A percentile compares a stretch with the other conserved stretches of the same genome.
Conservation (phyloP, 2,797 vertebrate genomes). For the Chelon auratus region DNA sequence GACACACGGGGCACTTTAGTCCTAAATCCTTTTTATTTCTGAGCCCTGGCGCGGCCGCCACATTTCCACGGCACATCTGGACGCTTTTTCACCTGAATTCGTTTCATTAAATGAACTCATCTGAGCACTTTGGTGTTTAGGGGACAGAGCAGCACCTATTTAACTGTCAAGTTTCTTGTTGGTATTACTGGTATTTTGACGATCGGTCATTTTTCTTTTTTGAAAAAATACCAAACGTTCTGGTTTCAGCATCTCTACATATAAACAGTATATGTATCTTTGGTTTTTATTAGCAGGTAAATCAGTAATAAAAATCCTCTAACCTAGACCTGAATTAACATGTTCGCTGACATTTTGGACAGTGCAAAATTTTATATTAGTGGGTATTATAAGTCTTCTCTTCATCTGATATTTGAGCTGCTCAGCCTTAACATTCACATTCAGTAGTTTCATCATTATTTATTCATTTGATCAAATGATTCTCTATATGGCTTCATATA, state of each 20-base stretch:
- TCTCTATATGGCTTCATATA: constrained; percentile 77
- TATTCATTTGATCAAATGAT: constrained; percentile 63
- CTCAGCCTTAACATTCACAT: constrained; percentile 58
- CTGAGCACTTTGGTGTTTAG: constrained; percentile 19
- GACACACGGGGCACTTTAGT: constrained; percentile 21
- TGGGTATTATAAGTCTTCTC: constrained; percentile 17
- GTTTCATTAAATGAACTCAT: not conserved
- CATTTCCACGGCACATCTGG: constrained; percentile 5
- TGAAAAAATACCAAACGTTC: not conserved
- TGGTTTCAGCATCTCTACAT: constrained; percentile 20
- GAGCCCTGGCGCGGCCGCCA: constrained; percentile 6
- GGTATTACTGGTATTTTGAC: constrained; percentile 18
- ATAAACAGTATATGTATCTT: constrained; percentile 5
- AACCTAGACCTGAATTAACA: not conserved
- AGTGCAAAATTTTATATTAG: constrained; percentile 34
- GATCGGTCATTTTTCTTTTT: not conserved
- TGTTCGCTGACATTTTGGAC: constrained; percentile 12
- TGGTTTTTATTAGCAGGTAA: constrained; percentile 2
- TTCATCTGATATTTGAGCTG: constrained; percentile 26
- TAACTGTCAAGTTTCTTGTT: constrained; percentile 16
- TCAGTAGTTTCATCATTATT: constrained; percentile 74
- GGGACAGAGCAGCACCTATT: not conserved
- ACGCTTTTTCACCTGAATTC: not conserved
- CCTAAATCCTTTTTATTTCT: not conserved
- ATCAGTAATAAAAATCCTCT: not conserved